phyloP scores from a whole-genome alignment of 1,140 invertebrate species.

The Drosophila asahinai region DNA sequence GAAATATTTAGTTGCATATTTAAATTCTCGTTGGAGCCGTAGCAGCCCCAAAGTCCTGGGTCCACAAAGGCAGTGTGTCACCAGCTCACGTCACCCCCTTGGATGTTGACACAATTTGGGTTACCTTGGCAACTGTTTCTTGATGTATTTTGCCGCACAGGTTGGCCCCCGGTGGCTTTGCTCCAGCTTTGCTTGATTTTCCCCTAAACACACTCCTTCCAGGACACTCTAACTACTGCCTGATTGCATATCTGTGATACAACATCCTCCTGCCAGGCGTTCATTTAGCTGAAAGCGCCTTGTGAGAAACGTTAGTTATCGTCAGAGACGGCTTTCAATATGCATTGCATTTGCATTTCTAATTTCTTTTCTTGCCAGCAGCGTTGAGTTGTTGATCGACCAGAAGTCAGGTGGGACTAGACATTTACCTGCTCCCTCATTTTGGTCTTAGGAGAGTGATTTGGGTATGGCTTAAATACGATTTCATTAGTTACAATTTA shows the following conservation, averaged over 20 bases:
- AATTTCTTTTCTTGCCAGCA: slow-evolving; percentile 43
- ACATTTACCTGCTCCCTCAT: neutral
- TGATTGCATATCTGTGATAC: slow-evolving; percentile 50
- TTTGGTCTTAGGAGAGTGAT: neutral
- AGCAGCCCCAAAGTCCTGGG: neutral
- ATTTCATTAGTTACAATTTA: neutral
- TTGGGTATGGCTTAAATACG: neutral
- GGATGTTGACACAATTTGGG: slow-evolving; percentile 52
- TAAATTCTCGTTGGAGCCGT: slow-evolving; percentile 53
- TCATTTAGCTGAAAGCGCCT: slow-evolving; percentile 48
- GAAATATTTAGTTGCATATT: slow-evolving; percentile 76
- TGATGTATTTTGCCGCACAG: slow-evolving; percentile 32
- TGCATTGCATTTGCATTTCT: slow-evolving; percentile 63
- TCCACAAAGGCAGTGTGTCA: slow-evolving; percentile 16
- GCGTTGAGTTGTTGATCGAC: slow-evolving; percentile 24
- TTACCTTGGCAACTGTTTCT: slow-evolving; percentile 29
- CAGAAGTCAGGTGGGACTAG: slow-evolving; percentile 15
- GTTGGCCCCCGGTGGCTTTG: slow-evolving; percentile 13
- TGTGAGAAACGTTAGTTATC: slow-evolving; percentile 54
- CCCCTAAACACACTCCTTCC: slow-evolving; percentile 2
- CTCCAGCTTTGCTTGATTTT: slow-evolving; percentile 19
- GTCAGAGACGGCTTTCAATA: slow-evolving; percentile 42
- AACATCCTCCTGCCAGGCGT: slow-evolving; percentile 40
- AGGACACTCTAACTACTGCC: slow-evolving; percentile 27
- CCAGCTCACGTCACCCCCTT: slow-evolving; percentile 9